Conservation (phyloP, 2,888 invertebrate species). For the Sturmia bella region DNA sequence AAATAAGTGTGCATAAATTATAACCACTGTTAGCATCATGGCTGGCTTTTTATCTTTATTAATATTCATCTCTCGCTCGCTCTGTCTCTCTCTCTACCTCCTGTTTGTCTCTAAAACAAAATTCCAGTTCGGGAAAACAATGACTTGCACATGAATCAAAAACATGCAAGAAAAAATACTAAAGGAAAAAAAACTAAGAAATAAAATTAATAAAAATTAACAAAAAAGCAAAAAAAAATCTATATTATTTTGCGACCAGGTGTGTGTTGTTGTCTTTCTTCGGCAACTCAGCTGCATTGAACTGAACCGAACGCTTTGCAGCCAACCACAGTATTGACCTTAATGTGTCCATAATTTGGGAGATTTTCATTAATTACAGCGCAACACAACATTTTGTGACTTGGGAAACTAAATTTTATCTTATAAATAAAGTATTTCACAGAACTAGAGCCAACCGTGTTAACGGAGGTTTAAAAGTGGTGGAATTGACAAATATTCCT, state of each 20-base stretch:
- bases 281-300: not conserved
- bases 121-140: slow-evolving; percentile 60
- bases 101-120: slow-evolving; percentile 11
- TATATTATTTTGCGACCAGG: slow-evolving; percentile 66
- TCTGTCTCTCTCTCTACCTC: too few relatives aligned
- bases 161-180: slow-evolving; percentile 47
- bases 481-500: slow-evolving; percentile 56
- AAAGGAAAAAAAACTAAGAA: slow-evolving; percentile 5
- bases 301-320: slow-evolving; percentile 13
- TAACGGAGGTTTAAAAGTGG: slow-evolving; percentile 24
- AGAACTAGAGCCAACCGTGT: slow-evolving; percentile 22
- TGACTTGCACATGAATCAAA: slow-evolving; percentile 62
- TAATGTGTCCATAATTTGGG: slow-evolving; percentile 68
- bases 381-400: slow-evolving; percentile 30
- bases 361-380: slow-evolving; percentile 69
- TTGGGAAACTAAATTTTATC: slow-evolving; percentile 49
- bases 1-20: slow-evolving; percentile 62
- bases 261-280: slow-evolving; percentile 56
- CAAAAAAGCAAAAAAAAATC: slow-evolving; percentile 13
- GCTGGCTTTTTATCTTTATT: slow-evolving; percentile 2
- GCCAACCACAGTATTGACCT: slow-evolving; percentile 61
- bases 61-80: not conserved
- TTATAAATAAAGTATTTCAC: slow-evolving; percentile 33
- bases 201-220: slow-evolving; percentile 35
- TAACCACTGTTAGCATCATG: slow-evolving; percentile 40